phyloP scores from a whole-genome alignment of 2,113 vertebrate species.

The Fregetta grallaria region DNA sequence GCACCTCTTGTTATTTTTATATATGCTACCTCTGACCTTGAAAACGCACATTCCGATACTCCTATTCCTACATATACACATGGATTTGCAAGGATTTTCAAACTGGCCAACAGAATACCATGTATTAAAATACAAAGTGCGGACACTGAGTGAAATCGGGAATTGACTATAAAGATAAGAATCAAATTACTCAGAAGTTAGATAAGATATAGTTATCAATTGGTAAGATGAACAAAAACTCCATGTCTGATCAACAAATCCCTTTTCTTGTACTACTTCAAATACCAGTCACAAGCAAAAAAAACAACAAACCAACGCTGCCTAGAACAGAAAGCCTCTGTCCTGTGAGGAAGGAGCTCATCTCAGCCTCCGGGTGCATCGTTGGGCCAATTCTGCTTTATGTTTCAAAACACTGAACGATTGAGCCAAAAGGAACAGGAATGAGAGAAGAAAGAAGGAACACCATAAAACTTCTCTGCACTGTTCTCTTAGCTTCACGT shows the following conservation, averaged over 20 bases:
- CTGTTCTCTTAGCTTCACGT: background rate
- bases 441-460: background rate
- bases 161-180: background rate
- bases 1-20: background rate
- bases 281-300: background rate
- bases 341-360: background rate
- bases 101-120: background rate
- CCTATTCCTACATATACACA: background rate
- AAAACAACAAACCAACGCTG: background rate
- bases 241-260: background rate
- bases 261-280: background rate
- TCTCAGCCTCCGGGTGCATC: background rate
- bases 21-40: background rate
- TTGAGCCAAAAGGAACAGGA: background rate
- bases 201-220: background rate
- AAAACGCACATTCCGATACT: background rate
- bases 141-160: background rate
- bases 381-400: background rate
- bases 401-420: background rate
- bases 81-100: background rate
- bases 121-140: background rate
- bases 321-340: background rate
- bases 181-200: background rate
- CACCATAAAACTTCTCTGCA: background rate
- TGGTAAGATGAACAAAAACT: background rate